Evolutionary conservation across 2,888 invertebrate genomes (phyloP).

Genomic region (Ganaspis brasiliensis): DNA sequence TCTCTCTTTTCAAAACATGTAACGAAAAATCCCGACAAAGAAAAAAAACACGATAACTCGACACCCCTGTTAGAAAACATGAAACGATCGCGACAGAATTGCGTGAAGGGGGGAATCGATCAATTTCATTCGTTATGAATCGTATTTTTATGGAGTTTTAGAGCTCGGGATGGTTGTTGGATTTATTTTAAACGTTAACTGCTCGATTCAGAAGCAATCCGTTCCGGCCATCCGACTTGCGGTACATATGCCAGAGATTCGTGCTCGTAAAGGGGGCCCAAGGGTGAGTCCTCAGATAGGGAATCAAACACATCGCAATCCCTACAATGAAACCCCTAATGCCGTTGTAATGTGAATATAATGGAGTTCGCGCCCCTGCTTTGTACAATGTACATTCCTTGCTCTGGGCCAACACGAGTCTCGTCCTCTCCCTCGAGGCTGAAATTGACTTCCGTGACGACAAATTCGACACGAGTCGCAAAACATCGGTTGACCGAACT

Average conservation of each 20-base stretch:
- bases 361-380: constrained; percentile 68
- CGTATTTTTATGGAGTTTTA: constrained; percentile 54
- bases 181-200: constrained; percentile 73
- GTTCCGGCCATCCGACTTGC: constrained; percentile 68
- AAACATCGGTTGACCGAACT: constrained; percentile 57
- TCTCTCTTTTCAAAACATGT: not conserved
- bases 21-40: constrained; percentile 15
- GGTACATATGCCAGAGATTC: constrained; percentile 61
- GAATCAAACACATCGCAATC: constrained; percentile 56
- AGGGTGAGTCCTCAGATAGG: constrained; percentile 46
- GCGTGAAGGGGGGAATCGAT: constrained; percentile 26
- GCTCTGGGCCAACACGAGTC: constrained; percentile 18
- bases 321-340: constrained; percentile 68
- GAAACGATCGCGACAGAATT: constrained; percentile 4
- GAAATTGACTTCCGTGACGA: constrained; percentile 68
- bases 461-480: constrained; percentile 70
- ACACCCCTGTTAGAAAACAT: constrained; percentile 24
- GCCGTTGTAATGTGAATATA: constrained; percentile 73
- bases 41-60: constrained; percentile 20
- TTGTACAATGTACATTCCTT: constrained; percentile 59
- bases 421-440: constrained; percentile 46
- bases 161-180: constrained; percentile 56
- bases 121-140: constrained; percentile 51
- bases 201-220: constrained; percentile 68
- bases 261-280: constrained; percentile 51